phyloP scores from a whole-genome alignment of 2,113 vertebrate species.

The Labeo catla region DNA sequence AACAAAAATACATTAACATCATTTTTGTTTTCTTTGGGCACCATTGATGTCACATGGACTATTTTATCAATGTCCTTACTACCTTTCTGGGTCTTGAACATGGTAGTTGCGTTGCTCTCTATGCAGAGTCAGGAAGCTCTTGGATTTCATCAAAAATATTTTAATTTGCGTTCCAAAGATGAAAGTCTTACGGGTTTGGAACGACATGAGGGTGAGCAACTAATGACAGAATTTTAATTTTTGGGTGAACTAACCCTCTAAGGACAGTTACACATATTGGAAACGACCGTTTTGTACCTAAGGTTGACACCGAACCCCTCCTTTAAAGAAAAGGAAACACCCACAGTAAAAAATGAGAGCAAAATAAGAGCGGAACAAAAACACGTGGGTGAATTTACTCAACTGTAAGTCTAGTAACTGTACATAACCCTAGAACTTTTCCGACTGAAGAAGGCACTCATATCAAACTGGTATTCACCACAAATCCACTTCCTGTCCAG shows the following conservation, averaged over 20 bases:
- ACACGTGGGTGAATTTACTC: conserved; percentile 79
- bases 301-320: conserved; percentile 1
- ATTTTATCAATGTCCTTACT: too few relatives aligned
- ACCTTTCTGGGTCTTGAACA: too few relatives aligned
- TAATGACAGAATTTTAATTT: too few relatives aligned
- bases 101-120: too few relatives aligned
- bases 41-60: too few relatives aligned
- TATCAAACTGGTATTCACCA: conserved; percentile 99
- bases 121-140: too few relatives aligned
- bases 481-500: conserved; percentile 98
- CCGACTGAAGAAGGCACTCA: conserved; percentile 81
- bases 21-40: too few relatives aligned
- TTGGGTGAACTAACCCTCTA: background rate
- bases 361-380: conserved; percentile 63
- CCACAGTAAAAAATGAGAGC: conserved; percentile 50
- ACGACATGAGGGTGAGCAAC: too few relatives aligned
- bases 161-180: too few relatives aligned
- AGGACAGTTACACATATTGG: background rate
- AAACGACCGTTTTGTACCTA: background rate
- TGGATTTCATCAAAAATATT: too few relatives aligned
- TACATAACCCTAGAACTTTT: conserved; percentile 76
- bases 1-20: too few relatives aligned
- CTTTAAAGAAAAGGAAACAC: conserved; percentile 52
- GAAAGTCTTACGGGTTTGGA: too few relatives aligned
- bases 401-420: conserved; percentile 88